A percentile compares a stretch with the other conserved stretches of the same genome.
Conservation (phyloP, 2,797 vertebrate genomes). For the Sciurus carolinensis region DNA sequence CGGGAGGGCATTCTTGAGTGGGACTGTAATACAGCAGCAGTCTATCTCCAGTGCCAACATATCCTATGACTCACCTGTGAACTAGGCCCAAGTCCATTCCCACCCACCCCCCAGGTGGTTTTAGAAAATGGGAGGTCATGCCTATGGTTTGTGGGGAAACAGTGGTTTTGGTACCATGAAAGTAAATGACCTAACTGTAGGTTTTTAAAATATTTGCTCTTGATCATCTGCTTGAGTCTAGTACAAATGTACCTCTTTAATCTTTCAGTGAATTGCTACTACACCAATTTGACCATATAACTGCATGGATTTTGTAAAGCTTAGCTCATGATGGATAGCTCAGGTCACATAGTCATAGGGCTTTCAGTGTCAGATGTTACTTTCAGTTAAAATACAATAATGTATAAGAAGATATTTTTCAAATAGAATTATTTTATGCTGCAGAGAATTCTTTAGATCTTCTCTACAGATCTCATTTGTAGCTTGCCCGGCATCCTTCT, state of each 20-base stretch:
- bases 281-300: neutral
- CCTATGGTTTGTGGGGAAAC: neutral
- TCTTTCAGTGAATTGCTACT: neutral
- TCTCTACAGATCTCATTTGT: neutral
- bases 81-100: neutral
- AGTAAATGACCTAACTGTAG: neutral
- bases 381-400: neutral
- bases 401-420: neutral
- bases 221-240: neutral
- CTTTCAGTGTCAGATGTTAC: neutral
- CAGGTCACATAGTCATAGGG: neutral
- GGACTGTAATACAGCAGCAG: accelerated
- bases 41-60: neutral
- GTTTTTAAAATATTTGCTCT: too few species aligned
- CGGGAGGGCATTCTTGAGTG: neutral
- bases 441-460: neutral
- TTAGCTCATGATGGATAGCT: neutral
- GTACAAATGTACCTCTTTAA: neutral
- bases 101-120: neutral
- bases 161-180: neutral
- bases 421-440: neutral
- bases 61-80: neutral
- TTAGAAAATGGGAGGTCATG: neutral
- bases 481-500: neutral
- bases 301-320: neutral